Evolutionary conservation across 2,888 invertebrate genomes (phyloP), one percentile per base, ranked within the genome.

Genomic region (Dione vanillae): DNA sequence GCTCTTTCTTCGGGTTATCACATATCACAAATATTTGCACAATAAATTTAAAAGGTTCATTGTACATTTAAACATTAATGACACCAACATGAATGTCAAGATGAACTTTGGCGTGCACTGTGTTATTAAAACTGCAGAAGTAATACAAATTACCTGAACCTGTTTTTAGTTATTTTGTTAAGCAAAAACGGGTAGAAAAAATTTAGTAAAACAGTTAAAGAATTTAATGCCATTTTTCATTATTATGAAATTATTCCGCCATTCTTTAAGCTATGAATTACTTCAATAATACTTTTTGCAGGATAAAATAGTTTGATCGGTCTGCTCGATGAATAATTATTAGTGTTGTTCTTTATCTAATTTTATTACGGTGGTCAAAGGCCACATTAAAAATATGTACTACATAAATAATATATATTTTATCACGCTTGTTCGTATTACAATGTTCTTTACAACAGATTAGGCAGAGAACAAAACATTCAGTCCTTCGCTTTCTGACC

Each of bases 1-100:
- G 54, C 16, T 54, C 54, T 54, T 37, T 11, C 56, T 56, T 56
- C 11, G 3, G 56, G 56, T 56, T 56, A 56, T 56, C 56, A 16
- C 11, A 40, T 56, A 56, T 56, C 37, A 56, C 37, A 16, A 37
- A 56, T n/a, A 56, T 56, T 56, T 40, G 11, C 16, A 40, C 7
- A 11, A 56, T 37, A 56, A 56, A 37, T 56, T 56, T 6, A 56
- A 56, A 40, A 56, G 40, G 16, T 56, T 20, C 19, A 20, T 56
- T 40, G 10, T 54, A n/a, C 19, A 19, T 20, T 56, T 27, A 27
- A 27, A 37, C 11, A 6, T 56, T 16, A 16, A 56, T 40, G 16
- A 40, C 16, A 40, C n/a, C n/a, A n/a, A n/a, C n/a, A n/a, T n/a
- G n/a, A n/a, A n/a, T n/a, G n/a, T n/a, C n/a, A n/a, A n/a, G n/a